A percentile compares a stretch with the other conserved stretches of the same genome.
Conservation (phyloP, 2,888 invertebrate species). For the Calameuta filiformis region DNA sequence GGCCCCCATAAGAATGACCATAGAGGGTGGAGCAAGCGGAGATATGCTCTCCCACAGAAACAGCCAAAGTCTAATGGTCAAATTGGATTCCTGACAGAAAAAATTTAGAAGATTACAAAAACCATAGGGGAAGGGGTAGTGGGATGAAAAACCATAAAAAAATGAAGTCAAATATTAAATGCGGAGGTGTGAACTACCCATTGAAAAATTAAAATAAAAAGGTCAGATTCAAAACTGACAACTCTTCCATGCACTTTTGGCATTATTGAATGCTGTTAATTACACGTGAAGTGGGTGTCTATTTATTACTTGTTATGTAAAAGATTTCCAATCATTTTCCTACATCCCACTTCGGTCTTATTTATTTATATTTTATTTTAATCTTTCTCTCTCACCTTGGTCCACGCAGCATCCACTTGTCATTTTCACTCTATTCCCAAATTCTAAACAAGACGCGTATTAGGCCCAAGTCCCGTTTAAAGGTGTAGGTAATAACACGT, state of each 20-base stretch:
- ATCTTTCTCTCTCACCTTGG: not conserved
- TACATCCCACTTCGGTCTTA: not conserved
- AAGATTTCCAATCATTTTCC: not conserved
- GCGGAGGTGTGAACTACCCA: not conserved
- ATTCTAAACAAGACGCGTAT: not conserved
- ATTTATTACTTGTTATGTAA: not conserved
- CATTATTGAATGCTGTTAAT: slow-evolving; percentile 24
- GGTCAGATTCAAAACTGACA: not conserved
- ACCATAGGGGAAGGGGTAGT: not conserved
- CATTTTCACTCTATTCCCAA: slow-evolving; percentile 5
- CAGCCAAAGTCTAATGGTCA: no score
- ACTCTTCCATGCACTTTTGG: not conserved
- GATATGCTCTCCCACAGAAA: no score
- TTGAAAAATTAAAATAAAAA: not conserved
- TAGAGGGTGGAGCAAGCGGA: no score
- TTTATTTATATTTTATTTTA: not conserved
- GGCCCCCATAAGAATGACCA: no score
- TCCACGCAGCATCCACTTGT: slow-evolving; percentile 17
- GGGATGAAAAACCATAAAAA: not conserved
- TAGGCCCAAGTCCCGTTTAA: not conserved
- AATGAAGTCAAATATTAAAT: not conserved
- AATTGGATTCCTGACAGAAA: no score
- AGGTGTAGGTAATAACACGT: not conserved
- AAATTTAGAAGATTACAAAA: not conserved
- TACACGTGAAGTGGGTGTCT: slow-evolving; percentile 13